Base-by-base conservation (phyloP, 1,140 invertebrate genomes). In the Agraylea sexmaculata region DNA sequence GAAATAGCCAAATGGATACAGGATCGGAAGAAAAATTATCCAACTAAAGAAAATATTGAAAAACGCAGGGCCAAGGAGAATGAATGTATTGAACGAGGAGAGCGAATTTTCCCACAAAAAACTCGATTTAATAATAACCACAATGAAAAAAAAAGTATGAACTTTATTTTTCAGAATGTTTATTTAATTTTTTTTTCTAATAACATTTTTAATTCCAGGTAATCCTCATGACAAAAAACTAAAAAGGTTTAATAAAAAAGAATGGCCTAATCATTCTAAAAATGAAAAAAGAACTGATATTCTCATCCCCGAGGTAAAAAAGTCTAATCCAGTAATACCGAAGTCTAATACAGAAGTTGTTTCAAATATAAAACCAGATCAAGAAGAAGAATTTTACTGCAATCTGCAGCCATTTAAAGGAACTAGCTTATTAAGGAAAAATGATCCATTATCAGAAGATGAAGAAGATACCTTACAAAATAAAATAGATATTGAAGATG, bases 1-100 rank as follows among this genome's bases (percentile, higher is more conserved):
- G 84, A 90, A 43, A 78, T 90, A 46, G 56, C 75, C 32, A 84
- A 83, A 59, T 92, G 86, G 84, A 75, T 74, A 38, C 71, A 70
- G 33, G 85, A 90, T 49, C 69, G 88, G 40, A 83, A 78, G 57
- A 80, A 70, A 62, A 75, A 62, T 51, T 82, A 75, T 63, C 78
- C 84, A 4, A 86, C 78, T 7, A 73, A 71, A 47, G 59, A 60
- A 23, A 89, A 83, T 59, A 66, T 86, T n/a, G 71, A 75, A 43
- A 69, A 71, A 45, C 74, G 76, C 52, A 66, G 73, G 39, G 67
- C 72, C 20, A 64, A 74, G 47, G 56, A 69, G 25, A 66, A 73
- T 34, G 83, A 86, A 54, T 78, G 74, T 51, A 49, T 72, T 37
- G 64, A 75, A 47, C 69, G 79, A 37, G 80, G 80, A 17, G 78